Evolutionary conservation across 2,797 vertebrate genomes (phyloP), one percentile per base, ranked within the genome.

Genomic region (Melanotaenia nigrans): DNA sequence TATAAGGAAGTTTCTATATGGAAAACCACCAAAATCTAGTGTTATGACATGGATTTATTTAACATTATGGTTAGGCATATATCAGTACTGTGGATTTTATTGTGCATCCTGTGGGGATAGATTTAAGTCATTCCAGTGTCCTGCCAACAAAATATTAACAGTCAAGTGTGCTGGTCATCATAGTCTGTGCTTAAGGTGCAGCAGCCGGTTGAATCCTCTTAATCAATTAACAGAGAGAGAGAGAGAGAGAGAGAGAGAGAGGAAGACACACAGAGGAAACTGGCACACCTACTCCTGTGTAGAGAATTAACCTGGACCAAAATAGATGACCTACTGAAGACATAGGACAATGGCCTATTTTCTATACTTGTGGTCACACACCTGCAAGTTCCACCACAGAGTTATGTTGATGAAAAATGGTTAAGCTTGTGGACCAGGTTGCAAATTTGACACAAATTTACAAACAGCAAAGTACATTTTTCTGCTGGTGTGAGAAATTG

Each of bases 251-350:
- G 24, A 62, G 24, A 25, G 24, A 25, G 24, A 25, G 24, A 25
- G 57, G 18, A 22, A 30, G 24, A 62, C 10, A 78, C 14, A 65
- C 9, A 38, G 38, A 76, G 77, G 65, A 90, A 92, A 92, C 85
- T 62, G 90, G 87, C 77, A 77, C 89, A 87, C 79, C 69, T 85
- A 66, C 89, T 90, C 88, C 76, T 71, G 66, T 78, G 83, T 51
- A 75, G 86, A 88, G 88, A 88, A 79, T 92, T 89, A 90, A 90
- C 82, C 80, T 78, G 81, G 71, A 81, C 85, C 51, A 58, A 88
- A 92, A 91, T 92, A 93, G 85, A 80, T 78, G 88, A 85, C 85
- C 84, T 54, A 65, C 64, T 84, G 81, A 40, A 65, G 82, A 73
- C 83, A 74, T 60, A 75, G 86, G 87, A 88, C 88, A 81, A 79